Base-by-base conservation (phyloP, 2,797 vertebrate species). In the Cyclura pinguis region DNA sequence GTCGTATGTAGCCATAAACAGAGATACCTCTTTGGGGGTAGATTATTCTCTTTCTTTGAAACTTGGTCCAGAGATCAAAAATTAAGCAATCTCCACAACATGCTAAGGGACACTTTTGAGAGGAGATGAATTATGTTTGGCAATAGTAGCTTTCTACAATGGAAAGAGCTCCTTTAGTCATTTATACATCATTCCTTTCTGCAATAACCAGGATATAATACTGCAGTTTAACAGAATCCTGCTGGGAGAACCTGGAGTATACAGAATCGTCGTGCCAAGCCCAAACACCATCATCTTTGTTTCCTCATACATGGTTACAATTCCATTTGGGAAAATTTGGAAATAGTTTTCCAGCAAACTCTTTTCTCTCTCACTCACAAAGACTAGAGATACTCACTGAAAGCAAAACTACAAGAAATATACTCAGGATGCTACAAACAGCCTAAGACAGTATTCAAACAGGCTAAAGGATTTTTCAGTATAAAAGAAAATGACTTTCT, bases 201-300 rank as follows among this genome's bases (percentile, higher is more conserved):
- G 4, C 10, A 7, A 35, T 82, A 87, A 84, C 59, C 6, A 59
- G 52, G 16, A 67, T 27, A 87, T 14, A 78, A 67, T 50, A 38
- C 29, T 42, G 29, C 29, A 50, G 57, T 55, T 84, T 78, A 85
- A 38, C 81, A 89, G n/a, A 72, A 72, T 6, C 3, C 38, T 78
- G n/a, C 13, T 78, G 55, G 90, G 91, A 94, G 84, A 98, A 98
- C 98, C 98, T 98, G 97, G 97, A 98, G 97, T 97, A 97, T 98
- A 98, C 98, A 98, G 98, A 98, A 97, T 98, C 97, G 97, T 98
- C 97, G 89, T 92, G 93, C 94, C 97, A 93, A 97, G 95, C 94
- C 95, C 96, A 97, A 96, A 97, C 88, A 94, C 93, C 55, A 59
- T 83, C 20, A 29, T n/a, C 27, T 96, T 94, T 94, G 94, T 93